These are phyloP conservation scores for Raja brachyura DNA, from an alignment of 2,113 vertebrate genomes.

Conservation along the genomic window DNA sequence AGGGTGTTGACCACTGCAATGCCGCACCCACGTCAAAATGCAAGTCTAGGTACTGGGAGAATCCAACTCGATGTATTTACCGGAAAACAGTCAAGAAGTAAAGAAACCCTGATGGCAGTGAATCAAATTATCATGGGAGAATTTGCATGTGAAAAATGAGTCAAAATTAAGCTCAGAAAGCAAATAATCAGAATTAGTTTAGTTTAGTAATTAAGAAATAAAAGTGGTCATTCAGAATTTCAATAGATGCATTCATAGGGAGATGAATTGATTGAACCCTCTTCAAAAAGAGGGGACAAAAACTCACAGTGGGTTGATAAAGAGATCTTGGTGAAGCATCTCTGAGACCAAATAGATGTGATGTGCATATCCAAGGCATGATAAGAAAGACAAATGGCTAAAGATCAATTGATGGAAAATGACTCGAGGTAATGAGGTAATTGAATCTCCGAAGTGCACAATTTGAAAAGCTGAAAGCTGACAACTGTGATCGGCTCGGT, in stretches of 20 bases:
- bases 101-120: not conserved
- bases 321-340: not conserved
- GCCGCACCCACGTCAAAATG: too few relatives aligned
- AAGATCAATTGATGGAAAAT: conserved; percentile 33
- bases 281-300: not conserved
- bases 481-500: not conserved
- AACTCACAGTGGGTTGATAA: not conserved
- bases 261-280: conserved; percentile 25
- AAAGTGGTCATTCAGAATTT: conserved; percentile 16
- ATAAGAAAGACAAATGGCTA: conserved; percentile 13
- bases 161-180: not conserved
- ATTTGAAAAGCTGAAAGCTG: conserved; percentile 25
- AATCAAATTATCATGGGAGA: not conserved
- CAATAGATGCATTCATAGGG: not conserved
- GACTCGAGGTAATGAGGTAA: conserved; percentile 20
- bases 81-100: not conserved
- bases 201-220: not conserved
- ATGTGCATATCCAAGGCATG: not conserved
- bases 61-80: too few relatives aligned
- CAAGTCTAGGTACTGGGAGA: too few relatives aligned
- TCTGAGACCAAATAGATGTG: not conserved
- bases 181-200: not conserved
- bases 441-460: conserved; percentile 32
- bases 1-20: too few relatives aligned
- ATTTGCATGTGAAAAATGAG: not conserved